Percentiles rank a stretch among this genome's conserved stretches.
These are phyloP conservation scores for Pelecanus crispus DNA, from an alignment of 2,113 vertebrate species.

Conservation along the genomic window DNA sequence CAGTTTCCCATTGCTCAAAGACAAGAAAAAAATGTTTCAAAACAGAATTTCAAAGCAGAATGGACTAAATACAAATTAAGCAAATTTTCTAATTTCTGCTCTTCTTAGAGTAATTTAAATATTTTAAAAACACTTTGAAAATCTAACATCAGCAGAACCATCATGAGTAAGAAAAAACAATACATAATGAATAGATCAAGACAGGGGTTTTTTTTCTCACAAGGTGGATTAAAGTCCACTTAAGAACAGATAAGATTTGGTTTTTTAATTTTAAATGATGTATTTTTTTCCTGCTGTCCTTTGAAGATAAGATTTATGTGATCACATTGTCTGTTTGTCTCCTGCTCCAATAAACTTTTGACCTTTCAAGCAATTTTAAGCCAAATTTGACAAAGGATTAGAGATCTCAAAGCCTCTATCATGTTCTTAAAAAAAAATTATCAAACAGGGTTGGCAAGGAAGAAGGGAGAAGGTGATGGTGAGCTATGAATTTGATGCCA, in stretches of 20 bases:
- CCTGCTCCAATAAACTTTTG: neutral
- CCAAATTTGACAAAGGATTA: neutral
- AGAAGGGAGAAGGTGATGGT: neutral
- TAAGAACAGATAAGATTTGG: neutral
- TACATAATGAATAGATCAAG: neutral
- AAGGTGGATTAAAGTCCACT: neutral
- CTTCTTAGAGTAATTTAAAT: neutral
- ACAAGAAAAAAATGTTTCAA: neutral
- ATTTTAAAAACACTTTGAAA: neutral
- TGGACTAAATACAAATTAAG: neutral
- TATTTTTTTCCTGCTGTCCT: neutral
- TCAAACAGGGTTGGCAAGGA: neutral
- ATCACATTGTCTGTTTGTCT: neutral
- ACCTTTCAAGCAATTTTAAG: neutral
- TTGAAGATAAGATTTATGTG: neutral
- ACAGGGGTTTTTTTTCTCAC: fast-evolving
- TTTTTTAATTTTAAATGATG: neutral
- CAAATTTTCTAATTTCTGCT: neutral
- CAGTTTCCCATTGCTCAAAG: neutral
- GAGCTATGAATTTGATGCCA: neutral
- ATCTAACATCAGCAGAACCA: neutral
- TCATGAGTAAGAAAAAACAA: neutral
- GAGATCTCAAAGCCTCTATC: neutral
- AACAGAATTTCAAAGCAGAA: neutral
- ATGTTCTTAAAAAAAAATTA: neutral